Evolutionary conservation across 2,797 vertebrate species (phyloP), one percentile per base, ranked within the genome.

Genomic region (Pantherophis vulpinus): DNA sequence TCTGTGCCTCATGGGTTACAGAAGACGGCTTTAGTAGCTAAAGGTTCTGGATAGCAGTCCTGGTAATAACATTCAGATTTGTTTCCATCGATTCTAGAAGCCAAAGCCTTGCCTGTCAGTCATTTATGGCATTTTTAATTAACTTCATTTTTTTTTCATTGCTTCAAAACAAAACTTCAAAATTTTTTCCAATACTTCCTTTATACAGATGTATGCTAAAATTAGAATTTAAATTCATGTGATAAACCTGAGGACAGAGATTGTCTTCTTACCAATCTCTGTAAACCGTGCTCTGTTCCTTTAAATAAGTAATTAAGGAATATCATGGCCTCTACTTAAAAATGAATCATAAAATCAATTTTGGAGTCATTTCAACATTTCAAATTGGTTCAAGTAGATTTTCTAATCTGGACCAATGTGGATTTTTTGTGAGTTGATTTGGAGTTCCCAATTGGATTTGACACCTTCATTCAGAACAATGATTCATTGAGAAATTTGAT

Each of bases 311-410:
- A 56, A 87, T 25, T 63, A 87, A 7, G 12, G 29, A 60, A 42
- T 59, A 51, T 74, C 56, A 42, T 93, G 37, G 32, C 89, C 54
- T 66, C 58, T 87, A 29, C 56, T 32, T 25, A 56, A 29, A 61
- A 12, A 47, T 92, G 91, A 96, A 91, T 51, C 92, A 25, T 47
- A 83, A 83, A 83, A 83, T 83, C 74, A 47, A 47, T 83, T 83
- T 83, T 25, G 74, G 23, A 83, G 18, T 83, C 10, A 83, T 83
- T 83, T 47, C 74, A 47, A 47, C 37, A 12, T 25, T 83, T 83
- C 37, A 47, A 83, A 47, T 47, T 83, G 37, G 4, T 83, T 83
- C 74, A 83, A 47, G 37, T 83, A 83, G 74, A 25, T 83, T 83
- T 83, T 83, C 37, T 83, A 83, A 54, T 54, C 51, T 54, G 51